phyloP scores from a whole-genome alignment of 2,113 vertebrate genomes.

The Gallinago paraguaiae region DNA sequence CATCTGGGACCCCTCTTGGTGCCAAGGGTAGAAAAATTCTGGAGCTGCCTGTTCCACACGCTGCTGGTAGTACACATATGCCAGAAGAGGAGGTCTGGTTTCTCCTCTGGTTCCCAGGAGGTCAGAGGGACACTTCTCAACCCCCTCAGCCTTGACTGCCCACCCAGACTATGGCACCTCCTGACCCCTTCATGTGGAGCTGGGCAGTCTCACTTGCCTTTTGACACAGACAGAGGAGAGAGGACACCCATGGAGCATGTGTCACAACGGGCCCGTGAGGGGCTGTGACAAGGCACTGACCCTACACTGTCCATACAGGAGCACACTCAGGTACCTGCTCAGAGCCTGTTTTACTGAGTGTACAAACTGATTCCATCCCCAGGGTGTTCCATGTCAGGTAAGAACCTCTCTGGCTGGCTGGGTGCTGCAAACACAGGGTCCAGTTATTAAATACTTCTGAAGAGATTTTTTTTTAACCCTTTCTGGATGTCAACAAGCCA shows the following conservation, averaged over 20 bases:
- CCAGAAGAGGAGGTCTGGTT: neutral
- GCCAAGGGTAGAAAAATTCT: neutral
- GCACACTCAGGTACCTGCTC: rapidly evolving
- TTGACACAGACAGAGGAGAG: neutral
- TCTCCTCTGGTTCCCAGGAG: neutral
- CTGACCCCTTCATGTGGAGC: neutral
- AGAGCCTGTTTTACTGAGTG: neutral
- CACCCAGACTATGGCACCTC: rapidly evolving
- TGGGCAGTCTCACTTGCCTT: rapidly evolving
- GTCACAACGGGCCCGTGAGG: rapidly evolving
- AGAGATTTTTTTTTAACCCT: neutral
- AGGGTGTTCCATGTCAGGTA: neutral
- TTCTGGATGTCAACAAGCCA: neutral
- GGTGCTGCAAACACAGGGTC: neutral
- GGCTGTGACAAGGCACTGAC: rapidly evolving
- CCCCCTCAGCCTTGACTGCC: no score
- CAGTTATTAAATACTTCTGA: neutral
- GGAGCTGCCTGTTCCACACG: no score
- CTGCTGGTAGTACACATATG: neutral
- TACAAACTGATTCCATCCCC: neutral
- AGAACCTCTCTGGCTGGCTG: neutral
- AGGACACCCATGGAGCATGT: rapidly evolving
- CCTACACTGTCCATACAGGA: neutral
- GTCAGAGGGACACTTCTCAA: neutral
- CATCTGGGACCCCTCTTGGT: rapidly evolving